Base-by-base conservation (phyloP, 2,797 vertebrate genomes). In the Cheirogaleus major region DNA sequence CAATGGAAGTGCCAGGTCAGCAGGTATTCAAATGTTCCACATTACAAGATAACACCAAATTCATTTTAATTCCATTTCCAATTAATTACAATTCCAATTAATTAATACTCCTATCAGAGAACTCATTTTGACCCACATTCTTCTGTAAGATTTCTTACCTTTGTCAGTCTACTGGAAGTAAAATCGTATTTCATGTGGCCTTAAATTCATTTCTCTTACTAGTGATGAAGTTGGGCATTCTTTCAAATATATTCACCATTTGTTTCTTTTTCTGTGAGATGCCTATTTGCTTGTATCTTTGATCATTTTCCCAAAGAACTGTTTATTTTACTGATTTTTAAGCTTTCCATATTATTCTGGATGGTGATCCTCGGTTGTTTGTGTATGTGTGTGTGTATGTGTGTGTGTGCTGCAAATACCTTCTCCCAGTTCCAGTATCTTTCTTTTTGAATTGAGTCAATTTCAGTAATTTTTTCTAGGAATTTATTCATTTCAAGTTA, bases 21-120 rank as follows among this genome's bases (percentile, higher is more conserved):
- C 4, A 2, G 10, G 38, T 41, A 96, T 82, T 86, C 57, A 75
- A 75, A 93, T 45, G 72, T 70, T 65, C 57, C 27, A 83, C 61
- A 57, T 91, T n/a, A 43, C 23, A 81, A 70, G 25, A 55, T 13
- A 86, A 48, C 20, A 85, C 10, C 69, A 78, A 82, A 87, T 30
- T 81, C 50, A 91, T 83, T 83, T 93, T 45, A 50, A 73, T 25
- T 87, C 38, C 45, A 52, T 70, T 95, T 82, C n/a, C 27, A 91
- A 59, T 2, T 52, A n/a, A 72, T 82, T 72, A 43, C 14, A 70
- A 38, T 95, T 82, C n/a, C 27, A 91, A 59, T 2, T 52, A n/a
- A 72, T 82, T 72, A 43, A 70, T 48, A 82, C 1, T 52, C 30
- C 59, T 69, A 82, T 17, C 45, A 93, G 2, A 81, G 12, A 87